A percentile compares a stretch with the other conserved stretches of the same genome.
Evolutionary conservation across 2,113 vertebrate species (phyloP).

Genomic region (Connochaetes taurinus): DNA sequence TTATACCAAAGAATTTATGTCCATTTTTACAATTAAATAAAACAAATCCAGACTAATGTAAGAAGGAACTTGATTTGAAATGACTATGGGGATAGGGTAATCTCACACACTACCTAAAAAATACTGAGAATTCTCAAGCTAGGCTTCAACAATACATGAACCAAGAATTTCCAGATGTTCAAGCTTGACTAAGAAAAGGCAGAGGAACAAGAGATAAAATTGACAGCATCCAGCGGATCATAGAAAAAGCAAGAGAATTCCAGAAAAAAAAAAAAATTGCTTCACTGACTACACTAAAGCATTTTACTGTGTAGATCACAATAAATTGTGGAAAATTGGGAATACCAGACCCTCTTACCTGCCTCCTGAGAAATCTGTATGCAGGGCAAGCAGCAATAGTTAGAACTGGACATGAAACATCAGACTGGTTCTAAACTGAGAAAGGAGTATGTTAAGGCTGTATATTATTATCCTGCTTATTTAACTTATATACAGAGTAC

Average conservation of each 20-base stretch:
- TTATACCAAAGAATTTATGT: background rate
- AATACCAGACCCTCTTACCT: background rate
- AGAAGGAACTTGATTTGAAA: background rate
- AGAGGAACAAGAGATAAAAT: background rate
- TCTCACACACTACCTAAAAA: background rate
- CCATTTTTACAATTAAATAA: background rate
- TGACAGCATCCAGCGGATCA: background rate
- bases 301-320: background rate
- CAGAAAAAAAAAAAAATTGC: background rate
- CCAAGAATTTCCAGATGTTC: background rate
- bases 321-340: background rate
- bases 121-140: background rate
- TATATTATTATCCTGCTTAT: background rate
- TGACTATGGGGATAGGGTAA: background rate
- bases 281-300: background rate
- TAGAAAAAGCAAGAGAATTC: background rate
- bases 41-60: background rate
- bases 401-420: background rate
- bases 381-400: background rate
- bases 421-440: background rate
- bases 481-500: background rate
- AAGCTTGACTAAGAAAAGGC: background rate
- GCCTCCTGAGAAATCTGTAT: background rate
- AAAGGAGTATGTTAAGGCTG: background rate
- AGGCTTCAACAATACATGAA: background rate